Evolutionary conservation across 2,797 vertebrate genomes (phyloP).

Genomic region (Cuculus canorus): DNA sequence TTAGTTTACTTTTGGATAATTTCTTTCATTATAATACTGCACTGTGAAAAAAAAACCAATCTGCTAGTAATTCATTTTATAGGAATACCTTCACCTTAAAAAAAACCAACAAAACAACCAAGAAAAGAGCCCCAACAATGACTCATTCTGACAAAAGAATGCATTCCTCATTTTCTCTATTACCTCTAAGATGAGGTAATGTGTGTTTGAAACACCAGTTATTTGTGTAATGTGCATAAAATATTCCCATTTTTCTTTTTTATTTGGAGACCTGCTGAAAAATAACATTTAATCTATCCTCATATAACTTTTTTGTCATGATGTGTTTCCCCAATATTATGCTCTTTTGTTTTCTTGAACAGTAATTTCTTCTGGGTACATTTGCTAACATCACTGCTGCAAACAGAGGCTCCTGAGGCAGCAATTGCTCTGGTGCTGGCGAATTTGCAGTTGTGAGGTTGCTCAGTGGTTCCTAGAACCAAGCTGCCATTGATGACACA

Average conservation of each 20-base stretch:
- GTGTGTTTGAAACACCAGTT: constrained; percentile 8
- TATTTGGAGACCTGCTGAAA: neutral
- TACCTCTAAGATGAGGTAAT: neutral
- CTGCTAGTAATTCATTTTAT: neutral
- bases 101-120: neutral
- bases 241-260: neutral
- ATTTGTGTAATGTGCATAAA: neutral
- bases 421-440: neutral
- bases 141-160: constrained; percentile 12
- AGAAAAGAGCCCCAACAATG: constrained; percentile 30
- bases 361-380: neutral
- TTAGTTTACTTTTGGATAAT: neutral
- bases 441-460: neutral
- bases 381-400: neutral
- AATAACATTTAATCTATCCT: neutral
- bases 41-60: neutral
- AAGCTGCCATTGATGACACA: neutral
- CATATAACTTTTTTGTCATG: neutral
- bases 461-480: neutral
- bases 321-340: neutral
- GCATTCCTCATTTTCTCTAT: no score
- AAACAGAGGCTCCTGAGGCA: neutral
- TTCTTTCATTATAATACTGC: neutral
- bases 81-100: neutral
- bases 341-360: neutral